A percentile compares a stretch with the other conserved stretches of the same genome.
Conservation (phyloP, 2,113 vertebrate genomes). For the Ancistrus triradiatus region DNA sequence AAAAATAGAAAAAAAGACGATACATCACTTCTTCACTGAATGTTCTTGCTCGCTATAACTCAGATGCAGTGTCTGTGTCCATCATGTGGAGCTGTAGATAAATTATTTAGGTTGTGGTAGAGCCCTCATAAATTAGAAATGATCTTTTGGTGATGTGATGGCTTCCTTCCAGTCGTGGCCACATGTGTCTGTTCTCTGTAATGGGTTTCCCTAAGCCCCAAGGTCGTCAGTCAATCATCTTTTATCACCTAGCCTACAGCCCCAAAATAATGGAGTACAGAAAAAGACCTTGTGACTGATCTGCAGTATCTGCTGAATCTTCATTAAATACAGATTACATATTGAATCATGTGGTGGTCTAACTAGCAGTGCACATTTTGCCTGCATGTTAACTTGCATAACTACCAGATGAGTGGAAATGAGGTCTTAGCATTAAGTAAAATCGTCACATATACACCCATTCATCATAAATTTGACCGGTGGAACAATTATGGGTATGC, state of each 20-base stretch:
- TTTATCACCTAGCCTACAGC: slow-evolving; percentile 22
- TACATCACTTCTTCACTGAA: slow-evolving; percentile 14
- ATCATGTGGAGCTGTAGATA: slow-evolving; percentile 44
- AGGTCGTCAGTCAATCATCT: slow-evolving; percentile 24
- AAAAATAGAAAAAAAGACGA: slow-evolving; percentile 31
- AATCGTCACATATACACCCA: not conserved
- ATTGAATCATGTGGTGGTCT: not conserved
- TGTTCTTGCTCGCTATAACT: slow-evolving; percentile 46
- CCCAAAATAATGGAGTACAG: not conserved
- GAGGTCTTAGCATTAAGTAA: no score
- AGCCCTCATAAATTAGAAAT: slow-evolving; percentile 69
- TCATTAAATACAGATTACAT: slow-evolving; percentile 8
- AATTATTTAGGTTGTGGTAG: slow-evolving; percentile 65
- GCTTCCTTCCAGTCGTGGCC: slow-evolving; percentile 25
- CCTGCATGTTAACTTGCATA: not conserved
- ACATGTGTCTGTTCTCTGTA: slow-evolving; percentile 2
- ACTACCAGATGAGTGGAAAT: no score
- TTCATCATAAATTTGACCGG: slow-evolving; percentile 14
- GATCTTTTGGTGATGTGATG: slow-evolving; percentile 35
- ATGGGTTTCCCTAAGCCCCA: not conserved
- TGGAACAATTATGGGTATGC: slow-evolving; percentile 23
- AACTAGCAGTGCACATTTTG: no score
- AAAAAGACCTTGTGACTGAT: slow-evolving; percentile 2
- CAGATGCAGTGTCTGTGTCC: slow-evolving; percentile 48
- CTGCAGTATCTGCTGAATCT: not conserved